These are phyloP conservation scores for Acyrthosiphon pisum DNA, from an alignment of 1,140 invertebrate species.

Conservation along the genomic window DNA sequence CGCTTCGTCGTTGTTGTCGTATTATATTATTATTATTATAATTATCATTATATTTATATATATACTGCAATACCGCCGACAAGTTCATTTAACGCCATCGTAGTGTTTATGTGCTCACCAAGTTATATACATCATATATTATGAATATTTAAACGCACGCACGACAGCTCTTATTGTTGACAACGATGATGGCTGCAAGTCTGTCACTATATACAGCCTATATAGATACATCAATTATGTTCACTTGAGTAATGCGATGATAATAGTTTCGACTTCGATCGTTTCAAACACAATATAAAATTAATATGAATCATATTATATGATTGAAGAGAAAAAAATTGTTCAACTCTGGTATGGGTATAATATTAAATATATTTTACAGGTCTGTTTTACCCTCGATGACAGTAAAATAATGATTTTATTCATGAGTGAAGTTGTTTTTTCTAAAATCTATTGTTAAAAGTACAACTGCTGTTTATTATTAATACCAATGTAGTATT, in stretches of 20 bases:
- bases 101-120: neutral
- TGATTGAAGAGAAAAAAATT: neutral
- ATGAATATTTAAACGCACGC: conserved; percentile 29
- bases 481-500: no score
- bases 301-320: no score
- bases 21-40: neutral
- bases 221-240: neutral
- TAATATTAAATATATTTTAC: no score
- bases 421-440: no score
- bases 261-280: neutral
- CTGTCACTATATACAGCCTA: neutral
- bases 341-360: neutral
- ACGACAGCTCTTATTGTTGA: neutral
- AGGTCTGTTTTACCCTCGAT: no score
- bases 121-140: neutral
- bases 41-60: neutral
- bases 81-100: neutral
- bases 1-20: neutral
- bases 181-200: neutral
- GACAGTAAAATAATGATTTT: no score
- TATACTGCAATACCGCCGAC: neutral
- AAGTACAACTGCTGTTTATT: no score
- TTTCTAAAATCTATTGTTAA: neutral
- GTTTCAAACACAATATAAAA: neutral
- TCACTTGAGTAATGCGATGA: neutral